Evolutionary conservation across 1,140 invertebrate species (phyloP).

Genomic region (Lasaia peninsularis): DNA sequence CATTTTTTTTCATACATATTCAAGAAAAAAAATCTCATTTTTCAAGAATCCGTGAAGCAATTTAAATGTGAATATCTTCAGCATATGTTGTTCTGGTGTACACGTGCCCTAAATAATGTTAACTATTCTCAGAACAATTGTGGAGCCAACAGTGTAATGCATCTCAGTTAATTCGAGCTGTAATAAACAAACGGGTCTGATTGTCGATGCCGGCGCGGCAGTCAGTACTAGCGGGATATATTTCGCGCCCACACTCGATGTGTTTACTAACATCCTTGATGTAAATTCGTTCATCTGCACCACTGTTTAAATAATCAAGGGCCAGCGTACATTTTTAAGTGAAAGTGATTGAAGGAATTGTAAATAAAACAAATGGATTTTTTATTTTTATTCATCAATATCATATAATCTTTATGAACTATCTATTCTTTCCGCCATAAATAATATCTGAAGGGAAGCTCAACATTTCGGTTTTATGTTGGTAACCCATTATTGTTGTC

Average conservation of each 20-base stretch:
- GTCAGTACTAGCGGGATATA: neutral
- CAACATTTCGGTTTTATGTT: no score
- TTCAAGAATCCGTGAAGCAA: no score
- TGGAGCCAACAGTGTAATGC: neutral
- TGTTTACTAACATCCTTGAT: conserved; percentile 1
- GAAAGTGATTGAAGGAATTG: no score
- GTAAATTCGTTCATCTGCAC: neutral
- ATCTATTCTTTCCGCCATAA: no score
- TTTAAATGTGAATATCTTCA: no score
- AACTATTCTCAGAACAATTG: conserved; percentile 2
- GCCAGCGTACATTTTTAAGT: neutral
- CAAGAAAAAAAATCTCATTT: no score
- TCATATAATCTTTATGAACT: no score
- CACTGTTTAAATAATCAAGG: neutral
- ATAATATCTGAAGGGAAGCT: no score
- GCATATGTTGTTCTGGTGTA: neutral
- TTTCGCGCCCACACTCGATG: neutral
- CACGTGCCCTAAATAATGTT: neutral
- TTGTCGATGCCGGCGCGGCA: conserved; percentile 1
- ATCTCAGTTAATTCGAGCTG: conserved; percentile 1
- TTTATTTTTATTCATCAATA: no score
- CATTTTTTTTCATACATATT: no score
- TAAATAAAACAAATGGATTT: no score
- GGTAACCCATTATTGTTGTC: no score
- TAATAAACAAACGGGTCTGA: conserved; percentile 3